Conservation (phyloP, 2,113 vertebrate genomes). For the Sebastes schlegelii region DNA sequence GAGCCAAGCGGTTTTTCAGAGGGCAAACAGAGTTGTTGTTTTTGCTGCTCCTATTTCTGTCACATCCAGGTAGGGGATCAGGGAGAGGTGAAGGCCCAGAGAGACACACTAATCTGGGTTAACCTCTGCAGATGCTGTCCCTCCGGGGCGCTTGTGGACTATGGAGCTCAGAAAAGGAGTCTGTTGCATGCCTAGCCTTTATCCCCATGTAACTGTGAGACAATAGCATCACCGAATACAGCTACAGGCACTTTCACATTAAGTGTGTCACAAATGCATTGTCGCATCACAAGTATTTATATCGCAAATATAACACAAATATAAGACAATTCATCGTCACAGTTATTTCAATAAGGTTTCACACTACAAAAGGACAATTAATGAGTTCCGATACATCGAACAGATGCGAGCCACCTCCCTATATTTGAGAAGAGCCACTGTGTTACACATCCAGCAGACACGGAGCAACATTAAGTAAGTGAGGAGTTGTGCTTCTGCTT, state of each 20-base stretch:
- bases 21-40: neutral
- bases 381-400: too few relatives aligned
- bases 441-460: neutral
- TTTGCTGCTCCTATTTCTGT: constrained; percentile 60
- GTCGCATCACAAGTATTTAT: neutral
- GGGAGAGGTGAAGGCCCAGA: constrained; percentile 48
- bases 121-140: constrained; percentile 73
- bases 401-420: too few relatives aligned
- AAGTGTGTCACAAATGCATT: neutral
- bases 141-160: constrained; percentile 49
- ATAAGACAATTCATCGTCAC: neutral
- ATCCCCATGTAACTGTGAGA: constrained; percentile 17
- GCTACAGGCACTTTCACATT: neutral
- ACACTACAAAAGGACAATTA: neutral
- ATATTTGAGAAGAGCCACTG: too few relatives aligned
- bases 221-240: neutral
- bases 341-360: neutral
- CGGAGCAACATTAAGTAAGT: too few relatives aligned
- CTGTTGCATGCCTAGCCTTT: constrained; percentile 30
- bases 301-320: too few relatives aligned
- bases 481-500: too few relatives aligned
- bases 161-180: constrained; percentile 27
- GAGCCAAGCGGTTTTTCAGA: constrained; percentile 31
- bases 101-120: constrained; percentile 79
- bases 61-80: constrained; percentile 75